Base-by-base conservation (phyloP, 2,888 invertebrate species). In the Stenolophus ochropezus region DNA sequence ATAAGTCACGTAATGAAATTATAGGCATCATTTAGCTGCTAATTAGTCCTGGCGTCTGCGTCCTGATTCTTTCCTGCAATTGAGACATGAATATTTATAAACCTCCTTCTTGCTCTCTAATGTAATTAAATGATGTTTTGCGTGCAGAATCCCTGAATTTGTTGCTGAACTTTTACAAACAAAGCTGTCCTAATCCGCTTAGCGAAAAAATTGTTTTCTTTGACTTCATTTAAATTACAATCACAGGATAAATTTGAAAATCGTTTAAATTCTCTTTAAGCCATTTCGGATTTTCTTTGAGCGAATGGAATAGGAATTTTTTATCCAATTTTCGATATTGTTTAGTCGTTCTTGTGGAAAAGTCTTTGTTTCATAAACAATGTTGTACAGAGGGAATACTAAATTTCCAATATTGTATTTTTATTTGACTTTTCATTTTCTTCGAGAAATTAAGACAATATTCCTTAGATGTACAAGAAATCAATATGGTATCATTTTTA, bases 61-160 rank as follows among this genome's bases (percentile, higher is more conserved):
- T 25, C 23, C 25, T 25, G 25, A 61, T 61, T 61, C 25, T 33
- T 69, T 69, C 65, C 65, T 27, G 33, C 8, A 20, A 69, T 69
- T 69, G 33, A 33, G 11, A 69, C 65, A 69, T 69, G 65, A 69
- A 69, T 69, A 65, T 65, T 65, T 65, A 65, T 65, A 69, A 61
- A 21, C 21, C 8, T 56, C 61, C 33, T 23, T 11, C 18, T 21
- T 4, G 33, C 20, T 14, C 3, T 65, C 61, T 69, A 33, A 33
- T 33, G 33, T 69, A 69, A 69, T 69, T 69, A 33, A 69, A 69
- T 69, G 65, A 33, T 69, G 65, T 33, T 33, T 69, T 33, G 65
- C 33, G 65, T 33, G 65, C 65, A 20, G 65, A 69, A 69, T 69
- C 14, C 16, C 27, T 14, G 65, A 69, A 69, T 69, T 69, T 69